These are phyloP conservation scores for Leptopterna dolabrata DNA, from an alignment of 2,888 invertebrate genomes.

Conservation along the genomic window DNA sequence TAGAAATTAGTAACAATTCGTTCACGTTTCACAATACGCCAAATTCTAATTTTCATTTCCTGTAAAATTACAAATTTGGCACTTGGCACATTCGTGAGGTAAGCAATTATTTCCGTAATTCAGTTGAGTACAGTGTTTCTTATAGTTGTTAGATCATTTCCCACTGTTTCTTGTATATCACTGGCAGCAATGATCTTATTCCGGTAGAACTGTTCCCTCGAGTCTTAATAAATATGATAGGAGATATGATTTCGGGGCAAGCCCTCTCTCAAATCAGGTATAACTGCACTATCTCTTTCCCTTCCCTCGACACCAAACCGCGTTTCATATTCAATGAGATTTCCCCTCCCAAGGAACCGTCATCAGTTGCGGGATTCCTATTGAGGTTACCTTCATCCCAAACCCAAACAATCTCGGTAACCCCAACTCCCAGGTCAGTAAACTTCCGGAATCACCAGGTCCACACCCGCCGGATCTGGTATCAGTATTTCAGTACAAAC, in stretches of 20 bases:
- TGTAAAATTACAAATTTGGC: no score
- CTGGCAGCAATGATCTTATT: background rate
- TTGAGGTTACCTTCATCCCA: background rate
- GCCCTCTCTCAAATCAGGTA: background rate
- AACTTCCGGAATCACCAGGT: background rate
- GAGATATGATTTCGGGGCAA: background rate
- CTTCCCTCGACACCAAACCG: background rate
- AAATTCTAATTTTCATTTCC: no score
- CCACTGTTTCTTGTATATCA: background rate
- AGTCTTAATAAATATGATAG: background rate
- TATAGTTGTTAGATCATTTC: no score
- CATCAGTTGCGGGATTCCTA: background rate
- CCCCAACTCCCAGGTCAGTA: background rate
- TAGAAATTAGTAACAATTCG: no score
- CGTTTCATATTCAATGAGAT: conserved; percentile 26
- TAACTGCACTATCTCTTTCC: background rate
- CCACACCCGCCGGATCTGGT: background rate
- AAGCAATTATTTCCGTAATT: no score
- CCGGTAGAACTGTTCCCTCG: background rate
- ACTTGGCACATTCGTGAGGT: no score
- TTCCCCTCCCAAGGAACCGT: background rate
- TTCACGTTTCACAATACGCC: no score
- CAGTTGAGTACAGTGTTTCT: no score
- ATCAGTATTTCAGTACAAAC: background rate
- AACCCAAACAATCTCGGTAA: background rate